Percentiles rank a stretch among this genome's conserved stretches.
These are phyloP conservation scores for Temnothorax curvispinosus DNA, from an alignment of 1,140 invertebrate genomes.

Conservation along the genomic window DNA sequence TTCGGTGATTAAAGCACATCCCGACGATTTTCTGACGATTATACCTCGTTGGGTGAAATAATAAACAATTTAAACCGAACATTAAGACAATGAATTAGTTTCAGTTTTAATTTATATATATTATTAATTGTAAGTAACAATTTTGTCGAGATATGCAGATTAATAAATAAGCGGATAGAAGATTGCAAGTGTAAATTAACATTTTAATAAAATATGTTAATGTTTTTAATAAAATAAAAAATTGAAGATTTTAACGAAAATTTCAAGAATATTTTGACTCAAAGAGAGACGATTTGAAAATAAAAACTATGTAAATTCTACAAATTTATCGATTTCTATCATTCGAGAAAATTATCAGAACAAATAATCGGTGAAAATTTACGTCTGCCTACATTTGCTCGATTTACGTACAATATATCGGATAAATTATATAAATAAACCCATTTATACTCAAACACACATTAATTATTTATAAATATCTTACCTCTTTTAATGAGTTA, in stretches of 20 bases:
- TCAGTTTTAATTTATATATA: background rate
- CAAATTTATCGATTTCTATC: background rate
- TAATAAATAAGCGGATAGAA: background rate
- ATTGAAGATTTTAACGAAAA: background rate
- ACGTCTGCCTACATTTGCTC: background rate
- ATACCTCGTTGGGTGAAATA: background rate
- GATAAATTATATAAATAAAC: background rate
- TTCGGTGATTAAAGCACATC: background rate
- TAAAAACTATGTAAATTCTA: background rate
- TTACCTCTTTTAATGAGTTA: background rate
- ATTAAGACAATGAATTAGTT: background rate
- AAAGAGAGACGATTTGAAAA: background rate
- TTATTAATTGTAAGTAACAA: background rate
- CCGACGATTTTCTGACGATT: background rate
- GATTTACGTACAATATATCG: background rate
- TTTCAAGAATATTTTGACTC: background rate
- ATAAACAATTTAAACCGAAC: background rate
- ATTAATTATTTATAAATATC: constrained; percentile 1
- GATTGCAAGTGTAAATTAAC: background rate
- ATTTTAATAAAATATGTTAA: background rate
- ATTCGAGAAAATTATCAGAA: background rate
- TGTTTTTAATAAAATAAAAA: background rate
- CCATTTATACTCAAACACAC: too few species aligned
- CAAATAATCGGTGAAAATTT: background rate
- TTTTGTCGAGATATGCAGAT: background rate